These are phyloP conservation scores for Solenodon paradoxus DNA, from an alignment of 2,113 vertebrate species.

Conservation along the genomic window DNA sequence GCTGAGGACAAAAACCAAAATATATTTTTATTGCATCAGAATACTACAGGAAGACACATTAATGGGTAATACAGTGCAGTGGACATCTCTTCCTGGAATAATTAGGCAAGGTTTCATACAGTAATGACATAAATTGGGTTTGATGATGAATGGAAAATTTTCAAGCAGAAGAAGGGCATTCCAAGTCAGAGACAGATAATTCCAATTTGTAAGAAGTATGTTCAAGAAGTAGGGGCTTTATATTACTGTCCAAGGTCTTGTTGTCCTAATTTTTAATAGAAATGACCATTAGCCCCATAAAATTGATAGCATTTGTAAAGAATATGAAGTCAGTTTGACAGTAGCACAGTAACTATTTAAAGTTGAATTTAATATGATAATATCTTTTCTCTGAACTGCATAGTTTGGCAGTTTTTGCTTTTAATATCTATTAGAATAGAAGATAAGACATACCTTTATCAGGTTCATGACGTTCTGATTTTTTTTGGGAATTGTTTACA, in stretches of 20 bases:
- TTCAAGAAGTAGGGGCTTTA: slow-evolving; percentile 12
- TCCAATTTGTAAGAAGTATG: background rate
- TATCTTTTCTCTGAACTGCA: background rate
- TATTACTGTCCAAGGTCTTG: background rate
- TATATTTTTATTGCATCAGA: background rate
- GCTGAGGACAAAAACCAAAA: background rate
- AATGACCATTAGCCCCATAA: background rate
- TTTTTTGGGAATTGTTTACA: background rate
- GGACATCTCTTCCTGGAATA: background rate
- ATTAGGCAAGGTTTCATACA: background rate
- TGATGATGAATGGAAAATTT: background rate
- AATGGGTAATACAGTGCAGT: background rate
- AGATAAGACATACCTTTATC: background rate
- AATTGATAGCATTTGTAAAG: background rate
- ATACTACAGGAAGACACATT: background rate
- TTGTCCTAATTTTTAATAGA: slow-evolving; percentile 13
- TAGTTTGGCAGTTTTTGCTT: background rate
- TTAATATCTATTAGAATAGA: slow-evolving; percentile 8
- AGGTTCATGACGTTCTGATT: background rate
- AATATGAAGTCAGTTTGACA: slow-evolving; percentile 18
- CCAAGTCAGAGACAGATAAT: background rate
- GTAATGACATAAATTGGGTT: background rate
- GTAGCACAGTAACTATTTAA: background rate
- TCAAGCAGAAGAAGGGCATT: background rate
- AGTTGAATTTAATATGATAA: background rate